Conservation (phyloP, 2,888 invertebrate genomes). For the Cerastis leucographa region DNA sequence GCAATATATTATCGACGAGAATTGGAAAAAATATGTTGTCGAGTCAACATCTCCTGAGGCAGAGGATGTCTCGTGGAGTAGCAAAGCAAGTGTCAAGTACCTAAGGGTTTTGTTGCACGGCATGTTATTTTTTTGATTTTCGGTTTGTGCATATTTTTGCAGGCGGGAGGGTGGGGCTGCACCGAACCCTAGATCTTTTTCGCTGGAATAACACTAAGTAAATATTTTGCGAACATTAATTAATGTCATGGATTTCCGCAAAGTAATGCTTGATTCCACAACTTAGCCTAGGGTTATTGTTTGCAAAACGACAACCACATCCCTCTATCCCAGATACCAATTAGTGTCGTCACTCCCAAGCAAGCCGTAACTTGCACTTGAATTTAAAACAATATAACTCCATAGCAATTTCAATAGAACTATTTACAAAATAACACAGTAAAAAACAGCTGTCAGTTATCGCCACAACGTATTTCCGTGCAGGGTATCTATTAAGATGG, state of each 20-base stretch:
- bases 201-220: not conserved
- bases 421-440: conserved; percentile 6
- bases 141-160: not conserved
- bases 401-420: not conserved
- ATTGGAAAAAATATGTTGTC: not conserved
- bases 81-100: not conserved
- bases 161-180: not conserved
- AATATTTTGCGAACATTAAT: not conserved
- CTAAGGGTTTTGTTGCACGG: not conserved
- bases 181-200: not conserved
- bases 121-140: not conserved
- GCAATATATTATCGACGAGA: too few relatives aligned
- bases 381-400: not conserved
- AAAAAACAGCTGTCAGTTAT: not conserved
- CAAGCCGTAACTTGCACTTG: conserved; percentile 6
- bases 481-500: not conserved
- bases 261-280: not conserved
- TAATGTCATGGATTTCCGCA: not conserved
- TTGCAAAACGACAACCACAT: not conserved
- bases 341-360: not conserved
- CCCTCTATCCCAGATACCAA: not conserved
- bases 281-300: not conserved
- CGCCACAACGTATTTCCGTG: not conserved
- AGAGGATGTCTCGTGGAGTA: not conserved
- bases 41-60: not conserved